Conservation (phyloP, 2,888 invertebrate species). For the Aromia moschata region DNA sequence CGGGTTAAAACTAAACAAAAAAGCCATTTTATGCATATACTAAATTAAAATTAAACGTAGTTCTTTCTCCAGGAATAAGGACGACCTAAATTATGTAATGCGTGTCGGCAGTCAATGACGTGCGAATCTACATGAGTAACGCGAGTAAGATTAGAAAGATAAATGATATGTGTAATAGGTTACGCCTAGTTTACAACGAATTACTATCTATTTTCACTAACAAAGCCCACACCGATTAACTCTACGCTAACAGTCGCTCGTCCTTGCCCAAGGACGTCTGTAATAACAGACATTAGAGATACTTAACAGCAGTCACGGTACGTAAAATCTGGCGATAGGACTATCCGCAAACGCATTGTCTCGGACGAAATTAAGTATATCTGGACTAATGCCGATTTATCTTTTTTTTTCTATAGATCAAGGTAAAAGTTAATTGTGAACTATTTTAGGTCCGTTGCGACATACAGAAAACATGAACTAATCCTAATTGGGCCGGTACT, state of each 20-base stretch:
- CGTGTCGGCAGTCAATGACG: no score
- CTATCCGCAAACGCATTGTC: neutral
- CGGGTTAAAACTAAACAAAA: no score
- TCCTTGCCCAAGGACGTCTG: constrained; percentile 6
- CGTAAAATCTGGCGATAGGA: no score
- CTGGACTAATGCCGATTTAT: neutral
- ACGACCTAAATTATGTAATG: no score
- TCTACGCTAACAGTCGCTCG: neutral
- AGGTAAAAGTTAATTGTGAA: neutral
- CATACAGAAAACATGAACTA: neutral
- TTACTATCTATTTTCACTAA: constrained; percentile 1
- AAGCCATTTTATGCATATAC: no score
- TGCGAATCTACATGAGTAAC: no score
- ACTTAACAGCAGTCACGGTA: no score
- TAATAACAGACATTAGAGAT: constrained; percentile 1
- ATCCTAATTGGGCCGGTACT: neutral
- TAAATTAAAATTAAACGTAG: no score
- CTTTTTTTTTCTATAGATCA: neutral
- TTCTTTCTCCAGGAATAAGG: no score
- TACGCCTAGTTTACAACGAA: neutral
- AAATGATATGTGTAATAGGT: neutral
- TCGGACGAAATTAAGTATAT: neutral
- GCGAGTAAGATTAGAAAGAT: neutral
- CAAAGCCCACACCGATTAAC: neutral
- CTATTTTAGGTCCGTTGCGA: constrained; percentile 1